phyloP scores from a whole-genome alignment of 2,888 invertebrate species.

The Lagria hirta region DNA sequence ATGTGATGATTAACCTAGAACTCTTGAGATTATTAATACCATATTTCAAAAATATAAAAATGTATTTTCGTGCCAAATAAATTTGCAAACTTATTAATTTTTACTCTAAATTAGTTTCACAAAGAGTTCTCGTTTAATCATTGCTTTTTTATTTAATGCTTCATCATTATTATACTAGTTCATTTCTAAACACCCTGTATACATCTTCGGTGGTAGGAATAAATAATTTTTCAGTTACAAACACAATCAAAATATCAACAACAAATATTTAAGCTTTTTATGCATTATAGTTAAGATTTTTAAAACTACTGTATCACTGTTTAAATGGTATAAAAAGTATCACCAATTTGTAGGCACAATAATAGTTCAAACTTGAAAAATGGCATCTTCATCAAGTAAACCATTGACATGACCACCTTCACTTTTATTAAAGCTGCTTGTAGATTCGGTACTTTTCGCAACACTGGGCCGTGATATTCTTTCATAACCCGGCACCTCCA shows the following conservation, averaged over 20 bases:
- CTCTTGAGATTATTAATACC: too few species aligned
- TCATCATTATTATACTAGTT: too few species aligned
- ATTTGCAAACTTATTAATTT: background rate
- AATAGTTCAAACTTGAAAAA: constrained; percentile 41
- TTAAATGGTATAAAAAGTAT: constrained; percentile 16
- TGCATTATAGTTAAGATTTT: constrained; percentile 1
- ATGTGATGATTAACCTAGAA: too few species aligned
- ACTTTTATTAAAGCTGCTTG: constrained; percentile 18
- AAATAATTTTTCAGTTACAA: constrained; percentile 1
- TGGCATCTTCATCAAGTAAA: constrained; percentile 42
- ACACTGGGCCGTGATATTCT: constrained; percentile 30
- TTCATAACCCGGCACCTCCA: constrained; percentile 42
- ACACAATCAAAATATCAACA: constrained; percentile 12
- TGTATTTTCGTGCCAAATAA: too few species aligned
- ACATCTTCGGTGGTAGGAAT: too few species aligned
- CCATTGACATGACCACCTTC: constrained; percentile 27
- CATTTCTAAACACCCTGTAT: too few species aligned
- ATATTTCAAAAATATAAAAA: too few species aligned
- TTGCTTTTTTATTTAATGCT: too few species aligned
- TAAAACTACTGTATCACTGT: constrained; percentile 12
- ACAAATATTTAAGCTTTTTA: constrained; percentile 1
- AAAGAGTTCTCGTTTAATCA: too few species aligned
- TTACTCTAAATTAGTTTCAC: constrained; percentile 6
- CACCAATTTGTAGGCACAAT: constrained; percentile 28
- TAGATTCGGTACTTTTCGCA: constrained; percentile 18